A percentile compares a stretch with the other conserved stretches of the same genome.
Conservation (phyloP, 1,140 invertebrate species). For the Zaprionus taronus region DNA sequence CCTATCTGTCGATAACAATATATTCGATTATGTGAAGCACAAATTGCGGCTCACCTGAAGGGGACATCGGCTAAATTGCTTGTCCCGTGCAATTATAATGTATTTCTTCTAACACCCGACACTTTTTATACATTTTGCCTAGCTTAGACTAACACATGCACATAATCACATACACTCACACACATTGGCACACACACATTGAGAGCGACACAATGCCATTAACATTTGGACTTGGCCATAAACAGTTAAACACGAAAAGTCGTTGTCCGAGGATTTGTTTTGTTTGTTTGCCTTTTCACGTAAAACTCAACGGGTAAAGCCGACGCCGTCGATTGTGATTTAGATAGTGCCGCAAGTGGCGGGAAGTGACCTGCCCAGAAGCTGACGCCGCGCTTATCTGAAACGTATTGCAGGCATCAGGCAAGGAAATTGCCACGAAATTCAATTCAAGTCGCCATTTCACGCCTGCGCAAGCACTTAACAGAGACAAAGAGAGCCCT, state of each 20-base stretch:
- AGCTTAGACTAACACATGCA: conserved; percentile 10
- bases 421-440: conserved; percentile 71
- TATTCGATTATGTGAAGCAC: conserved; percentile 50
- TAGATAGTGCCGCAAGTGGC: conserved; percentile 32
- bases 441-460: conserved; percentile 60
- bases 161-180: conserved; percentile 10
- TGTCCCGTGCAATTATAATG: conserved; percentile 75
- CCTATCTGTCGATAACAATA: conserved; percentile 67
- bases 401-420: conserved; percentile 61
- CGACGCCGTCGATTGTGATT: conserved; percentile 20
- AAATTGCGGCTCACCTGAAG: conserved; percentile 72
- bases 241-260: conserved; percentile 45
- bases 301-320: conserved; percentile 30
- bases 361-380: conserved; percentile 43
- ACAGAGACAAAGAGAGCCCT: conserved; percentile 15
- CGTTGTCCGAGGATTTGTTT: conserved; percentile 68
- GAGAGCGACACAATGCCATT: conserved; percentile 29
- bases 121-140: conserved; percentile 40
- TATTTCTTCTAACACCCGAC: conserved; percentile 47
- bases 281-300: conserved; percentile 52
- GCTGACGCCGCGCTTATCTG: conserved; percentile 71
- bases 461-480: conserved; percentile 51
- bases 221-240: conserved; percentile 38
- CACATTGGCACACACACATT: conserved; percentile 11
- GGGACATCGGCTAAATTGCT: conserved; percentile 71